These are phyloP conservation scores for Disparrhopalites patrizii DNA, from an alignment of 2,888 invertebrate species.

Conservation along the genomic window DNA sequence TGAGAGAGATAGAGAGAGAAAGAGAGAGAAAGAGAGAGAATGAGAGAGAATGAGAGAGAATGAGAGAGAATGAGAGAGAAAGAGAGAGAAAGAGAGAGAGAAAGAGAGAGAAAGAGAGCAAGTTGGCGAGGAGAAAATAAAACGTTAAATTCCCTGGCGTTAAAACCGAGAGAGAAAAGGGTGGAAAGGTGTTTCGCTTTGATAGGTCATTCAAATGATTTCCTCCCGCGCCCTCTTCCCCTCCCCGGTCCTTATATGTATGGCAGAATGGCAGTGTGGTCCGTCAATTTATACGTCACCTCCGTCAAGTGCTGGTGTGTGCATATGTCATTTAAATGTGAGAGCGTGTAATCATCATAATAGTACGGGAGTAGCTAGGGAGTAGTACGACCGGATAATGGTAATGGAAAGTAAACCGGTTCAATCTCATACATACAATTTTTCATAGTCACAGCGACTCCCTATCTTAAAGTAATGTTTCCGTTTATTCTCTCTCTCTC, in stretches of 20 bases:
- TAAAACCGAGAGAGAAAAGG: too few species aligned
- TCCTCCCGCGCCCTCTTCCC: constrained; percentile 7
- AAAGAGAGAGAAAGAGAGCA: constrained; percentile 12
- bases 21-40: not conserved
- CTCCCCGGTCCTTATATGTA: not conserved
- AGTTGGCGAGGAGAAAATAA: too few species aligned
- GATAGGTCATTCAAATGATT: constrained; percentile 42
- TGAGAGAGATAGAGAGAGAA: too few species aligned
- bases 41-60: not conserved
- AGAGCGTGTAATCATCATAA: not conserved
- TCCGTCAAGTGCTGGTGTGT: too few species aligned
- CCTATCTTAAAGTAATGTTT: too few species aligned
- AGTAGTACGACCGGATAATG: not conserved
- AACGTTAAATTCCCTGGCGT: too few species aligned
- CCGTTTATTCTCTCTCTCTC: too few species aligned
- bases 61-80: not conserved
- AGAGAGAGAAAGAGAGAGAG: not conserved
- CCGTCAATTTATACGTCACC: not conserved
- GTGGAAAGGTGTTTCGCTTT: constrained; percentile 46
- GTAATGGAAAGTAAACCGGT: not conserved
- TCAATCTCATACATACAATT: not conserved
- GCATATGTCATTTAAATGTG: not conserved
- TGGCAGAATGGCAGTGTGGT: not conserved
- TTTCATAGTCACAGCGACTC: too few species aligned
- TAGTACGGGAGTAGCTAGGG: too few species aligned